Evolutionary conservation across 2,888 invertebrate species (phyloP), one percentile per base, ranked within the genome.

Genomic region (Mimachlamys varia): DNA sequence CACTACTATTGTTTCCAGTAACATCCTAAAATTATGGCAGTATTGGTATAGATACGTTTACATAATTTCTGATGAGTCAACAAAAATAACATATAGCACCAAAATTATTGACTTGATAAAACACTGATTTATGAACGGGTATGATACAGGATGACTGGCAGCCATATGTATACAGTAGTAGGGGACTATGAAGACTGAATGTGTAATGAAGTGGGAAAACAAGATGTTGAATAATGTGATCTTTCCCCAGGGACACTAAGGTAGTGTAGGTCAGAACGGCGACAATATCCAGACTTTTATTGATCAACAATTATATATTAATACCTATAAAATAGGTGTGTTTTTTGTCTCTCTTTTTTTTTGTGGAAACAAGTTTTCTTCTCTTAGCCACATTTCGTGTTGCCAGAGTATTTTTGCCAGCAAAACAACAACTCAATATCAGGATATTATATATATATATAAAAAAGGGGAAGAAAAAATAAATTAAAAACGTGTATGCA

Each of bases 261-360:
- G 62, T 62, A 22, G 33, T 33, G 33, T 76, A 76, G 27, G 33
- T 76, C 12, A 22, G 7, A 76, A 76, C 4, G 27, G 7, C 76
- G 0, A 76, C 76, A 76, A 50, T 88, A 88, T 88, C n/a, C 33
- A 88, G 44, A 38, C 38, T 50, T 88, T 50, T 38, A 38, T 88
- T 53, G 27, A 33, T 88, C 50, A 53, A 88, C 49, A 88, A 53
- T 53, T 33, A 88, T 88, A 89, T 89, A 89, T 62, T 58, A 37
- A 89, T 62, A 62, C n/a, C 12, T 89, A 58, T 89, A 89, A 58
- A 89, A 33, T 44, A n/a, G 55, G 58, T 55, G 62, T 89, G n/a
- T n/a, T n/a, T n/a, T n/a, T n/a, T n/a, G n/a, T n/a, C n/a, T n/a
- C n/a, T n/a, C n/a, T n/a, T n/a, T n/a, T 62, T 19, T 55, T 89